phyloP scores from a whole-genome alignment of 2,888 invertebrate species.

The Platycnemis pennipes region DNA sequence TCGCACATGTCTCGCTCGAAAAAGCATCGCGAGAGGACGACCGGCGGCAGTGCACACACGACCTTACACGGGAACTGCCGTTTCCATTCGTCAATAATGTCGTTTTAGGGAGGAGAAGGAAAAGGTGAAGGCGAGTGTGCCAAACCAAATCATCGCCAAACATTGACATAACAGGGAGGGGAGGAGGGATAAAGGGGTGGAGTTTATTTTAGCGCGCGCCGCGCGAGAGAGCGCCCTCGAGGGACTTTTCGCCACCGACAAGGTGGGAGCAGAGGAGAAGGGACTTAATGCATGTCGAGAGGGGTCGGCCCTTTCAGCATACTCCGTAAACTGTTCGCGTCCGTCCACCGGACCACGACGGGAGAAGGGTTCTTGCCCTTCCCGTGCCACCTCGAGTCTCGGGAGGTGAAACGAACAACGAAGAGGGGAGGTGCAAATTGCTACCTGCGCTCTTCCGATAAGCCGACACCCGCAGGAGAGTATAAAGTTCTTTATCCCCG shows the following conservation, averaged over 20 bases:
- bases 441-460: too few relatives aligned
- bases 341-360: not conserved
- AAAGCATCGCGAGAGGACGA: not conserved
- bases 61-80: not conserved
- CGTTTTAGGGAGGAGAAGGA: not conserved
- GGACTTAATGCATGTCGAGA: not conserved
- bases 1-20: not conserved
- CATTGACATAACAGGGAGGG: not conserved
- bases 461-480: too few relatives aligned
- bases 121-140: not conserved
- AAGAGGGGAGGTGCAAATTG: too few relatives aligned
- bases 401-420: too few relatives aligned
- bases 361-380: too few relatives aligned
- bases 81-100: not conserved
- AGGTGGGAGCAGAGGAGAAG: not conserved
- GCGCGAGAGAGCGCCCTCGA: not conserved
- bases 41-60: not conserved
- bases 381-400: too few relatives aligned
- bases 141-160: conserved; percentile 22
- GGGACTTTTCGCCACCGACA: conserved; percentile 17
- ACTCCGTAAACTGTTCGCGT: not conserved
- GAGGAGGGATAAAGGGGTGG: not conserved
- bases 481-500: too few relatives aligned
- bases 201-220: conserved; percentile 33
- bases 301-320: not conserved